A percentile compares a stretch with the other conserved stretches of the same genome.
phyloP scores from a whole-genome alignment of 1,140 invertebrate species.

The Campodea augens region DNA sequence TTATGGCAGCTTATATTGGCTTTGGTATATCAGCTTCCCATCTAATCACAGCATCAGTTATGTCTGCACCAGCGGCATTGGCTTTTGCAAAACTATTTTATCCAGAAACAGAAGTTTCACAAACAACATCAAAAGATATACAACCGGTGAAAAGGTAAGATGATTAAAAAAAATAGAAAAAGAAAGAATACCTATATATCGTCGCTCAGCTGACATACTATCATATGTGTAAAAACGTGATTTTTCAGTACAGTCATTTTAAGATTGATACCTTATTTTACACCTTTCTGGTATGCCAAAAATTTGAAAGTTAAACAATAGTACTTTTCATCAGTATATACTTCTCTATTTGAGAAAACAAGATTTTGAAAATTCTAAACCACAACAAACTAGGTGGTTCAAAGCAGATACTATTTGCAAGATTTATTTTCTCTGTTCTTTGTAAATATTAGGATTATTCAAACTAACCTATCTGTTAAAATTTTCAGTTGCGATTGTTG shows the following conservation, averaged over 20 bases:
- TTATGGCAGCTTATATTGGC: slow-evolving; percentile 75
- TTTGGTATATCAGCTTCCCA: slow-evolving; percentile 70
- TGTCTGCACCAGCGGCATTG: slow-evolving; percentile 84
- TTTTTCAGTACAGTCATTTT: too few relatives aligned
- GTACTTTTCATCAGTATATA: too few relatives aligned
- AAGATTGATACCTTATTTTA: neutral
- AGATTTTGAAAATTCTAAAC: too few relatives aligned
- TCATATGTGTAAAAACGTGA: slow-evolving; percentile 1
- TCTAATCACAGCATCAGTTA: slow-evolving; percentile 75
- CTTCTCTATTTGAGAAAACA: too few relatives aligned
- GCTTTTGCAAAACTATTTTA: slow-evolving; percentile 76
- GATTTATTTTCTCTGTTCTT: too few relatives aligned
- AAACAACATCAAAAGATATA: slow-evolving; percentile 42
- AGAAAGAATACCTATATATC: too few relatives aligned
- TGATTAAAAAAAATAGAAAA: neutral
- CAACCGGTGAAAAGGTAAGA: slow-evolving; percentile 21
- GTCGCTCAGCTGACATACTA: too few relatives aligned
- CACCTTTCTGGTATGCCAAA: neutral
- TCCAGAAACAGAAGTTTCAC: slow-evolving; percentile 64
- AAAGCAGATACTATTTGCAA: neutral
- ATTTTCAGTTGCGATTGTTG: too few relatives aligned
- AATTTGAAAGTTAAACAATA: too few relatives aligned
- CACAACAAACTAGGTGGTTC: too few relatives aligned
- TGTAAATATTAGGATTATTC: too few relatives aligned
- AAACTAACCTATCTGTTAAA: too few relatives aligned